Percentiles rank a stretch among this genome's conserved stretches.
phyloP scores from a whole-genome alignment of 2,888 invertebrate genomes.

The Andrena bucephala region DNA sequence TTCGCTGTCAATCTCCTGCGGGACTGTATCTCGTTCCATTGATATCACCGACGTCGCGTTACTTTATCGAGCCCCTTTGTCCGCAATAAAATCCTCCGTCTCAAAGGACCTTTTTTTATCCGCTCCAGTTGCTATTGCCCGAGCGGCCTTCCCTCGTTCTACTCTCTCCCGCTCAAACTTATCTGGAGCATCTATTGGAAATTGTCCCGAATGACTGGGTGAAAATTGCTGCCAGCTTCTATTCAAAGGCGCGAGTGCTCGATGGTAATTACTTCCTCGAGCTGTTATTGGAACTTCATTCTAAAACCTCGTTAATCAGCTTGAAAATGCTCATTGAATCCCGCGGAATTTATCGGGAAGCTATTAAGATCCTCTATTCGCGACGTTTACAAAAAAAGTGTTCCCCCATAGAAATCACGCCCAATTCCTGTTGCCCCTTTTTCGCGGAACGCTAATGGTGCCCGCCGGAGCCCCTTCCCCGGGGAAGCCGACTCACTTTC shows the following conservation, averaged over 20 bases:
- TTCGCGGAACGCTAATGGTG: not conserved
- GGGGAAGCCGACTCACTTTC: not conserved
- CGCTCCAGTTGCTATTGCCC: not conserved
- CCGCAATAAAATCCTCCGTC: slow-evolving; percentile 18
- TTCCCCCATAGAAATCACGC: not conserved
- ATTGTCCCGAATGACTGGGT: slow-evolving; percentile 6
- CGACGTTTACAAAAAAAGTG: too few relatives aligned
- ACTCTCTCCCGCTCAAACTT: not conserved
- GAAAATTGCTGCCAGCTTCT: not conserved
- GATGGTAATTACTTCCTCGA: not conserved
- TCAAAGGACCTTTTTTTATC: not conserved
- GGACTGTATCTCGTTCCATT: slow-evolving; percentile 32
- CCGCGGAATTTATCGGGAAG: not conserved
- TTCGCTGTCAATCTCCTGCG: slow-evolving; percentile 27
- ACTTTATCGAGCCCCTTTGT: slow-evolving; percentile 27
- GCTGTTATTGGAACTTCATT: not conserved
- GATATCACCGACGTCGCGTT: slow-evolving; percentile 19
- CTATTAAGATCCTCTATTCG: not conserved
- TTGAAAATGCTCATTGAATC: not conserved
- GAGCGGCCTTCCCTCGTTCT: not conserved
- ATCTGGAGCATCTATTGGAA: slow-evolving; percentile 8
- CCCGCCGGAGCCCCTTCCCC: not conserved
- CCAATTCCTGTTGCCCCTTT: not conserved
- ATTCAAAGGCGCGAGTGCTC: not conserved
- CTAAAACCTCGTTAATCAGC: not conserved